Evolutionary conservation across 2,113 vertebrate species (phyloP), one percentile per base, ranked within the genome.

Genomic region (Ellobius talpinus): DNA sequence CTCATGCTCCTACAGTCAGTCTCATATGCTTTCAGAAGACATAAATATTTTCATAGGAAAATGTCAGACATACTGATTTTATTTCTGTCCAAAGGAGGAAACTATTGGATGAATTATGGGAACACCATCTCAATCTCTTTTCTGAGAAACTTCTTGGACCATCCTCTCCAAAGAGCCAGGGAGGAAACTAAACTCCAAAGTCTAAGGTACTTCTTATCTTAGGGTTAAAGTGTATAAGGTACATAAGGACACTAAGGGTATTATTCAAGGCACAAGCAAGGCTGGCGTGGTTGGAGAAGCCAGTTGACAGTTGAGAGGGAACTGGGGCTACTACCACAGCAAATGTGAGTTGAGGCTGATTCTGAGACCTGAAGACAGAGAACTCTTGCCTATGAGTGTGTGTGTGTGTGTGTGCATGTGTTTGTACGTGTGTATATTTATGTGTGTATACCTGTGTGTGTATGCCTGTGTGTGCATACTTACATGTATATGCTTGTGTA

Each of bases 31-130:
- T 68, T 24, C 97, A 96, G 63, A 50, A 95, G 78, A 73, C 45
- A 91, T 90, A 96, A 95, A 96, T 94, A 96, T 97, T 96, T 92
- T 90, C 68, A 86, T 89, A 86, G 96, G 88, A 93, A 94, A 84
- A 29, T 95, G 72, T 73, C 89, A 91, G 76, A 92, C 39, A 95
- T 39, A 58, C 29, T 76, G 74, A 96, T 77, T 87, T 76, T 24
- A 13, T 50, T 73, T 87, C 47, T 23, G 45, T 39, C 87, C 65
- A 81, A 96, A 50, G 16, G 85, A n/a, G 29, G 31, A 47, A 70
- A 52, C 19, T 52, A 52, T 23, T 68, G 33, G 26, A 42, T 68
- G 47, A 33, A 52, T 68, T 26, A 6, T 52, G 33, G 26, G 58
- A 42, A 39, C 55, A 36, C 50, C 50, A 36, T 88, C 50, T 93